Evolutionary conservation across 2,797 vertebrate genomes (phyloP).

Genomic region (Sorex maritimensis): DNA sequence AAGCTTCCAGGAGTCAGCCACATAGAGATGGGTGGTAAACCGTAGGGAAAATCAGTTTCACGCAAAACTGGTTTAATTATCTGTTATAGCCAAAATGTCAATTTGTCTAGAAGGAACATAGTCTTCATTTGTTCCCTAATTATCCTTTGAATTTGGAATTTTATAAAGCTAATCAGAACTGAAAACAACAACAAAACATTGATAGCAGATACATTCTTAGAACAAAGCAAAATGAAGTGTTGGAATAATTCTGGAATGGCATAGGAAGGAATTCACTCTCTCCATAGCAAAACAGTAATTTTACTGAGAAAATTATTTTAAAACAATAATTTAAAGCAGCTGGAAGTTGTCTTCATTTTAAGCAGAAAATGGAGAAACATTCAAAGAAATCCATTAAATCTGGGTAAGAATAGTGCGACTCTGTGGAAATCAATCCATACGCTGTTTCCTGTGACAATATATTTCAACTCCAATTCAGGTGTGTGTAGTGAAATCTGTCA

Average conservation of each 20-base stretch:
- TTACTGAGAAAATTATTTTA: not conserved
- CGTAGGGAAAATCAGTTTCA: constrained; percentile 12
- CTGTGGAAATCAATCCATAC: not conserved
- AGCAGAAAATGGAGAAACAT: not conserved
- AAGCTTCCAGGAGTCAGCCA: not conserved
- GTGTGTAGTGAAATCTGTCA: not conserved
- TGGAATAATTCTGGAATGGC: not conserved
- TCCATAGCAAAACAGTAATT: not conserved
- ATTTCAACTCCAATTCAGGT: not conserved
- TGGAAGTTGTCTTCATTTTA: not conserved
- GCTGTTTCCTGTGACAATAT: not conserved
- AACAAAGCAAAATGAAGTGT: not conserved
- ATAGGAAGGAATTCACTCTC: not conserved
- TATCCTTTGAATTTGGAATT: constrained; percentile 1
- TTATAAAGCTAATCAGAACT: not conserved
- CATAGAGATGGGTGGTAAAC: not conserved
- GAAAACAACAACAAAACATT: not conserved
- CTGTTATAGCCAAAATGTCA: not conserved
- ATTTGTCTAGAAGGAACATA: not conserved
- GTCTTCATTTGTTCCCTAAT: not conserved
- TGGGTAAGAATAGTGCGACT: not conserved
- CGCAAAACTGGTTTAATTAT: not conserved
- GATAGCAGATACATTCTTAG: not conserved
- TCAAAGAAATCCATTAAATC: not conserved
- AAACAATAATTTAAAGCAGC: not conserved